These are phyloP conservation scores for Aporophyla nigra DNA, from an alignment of 2,888 invertebrate genomes.

Conservation along the genomic window DNA sequence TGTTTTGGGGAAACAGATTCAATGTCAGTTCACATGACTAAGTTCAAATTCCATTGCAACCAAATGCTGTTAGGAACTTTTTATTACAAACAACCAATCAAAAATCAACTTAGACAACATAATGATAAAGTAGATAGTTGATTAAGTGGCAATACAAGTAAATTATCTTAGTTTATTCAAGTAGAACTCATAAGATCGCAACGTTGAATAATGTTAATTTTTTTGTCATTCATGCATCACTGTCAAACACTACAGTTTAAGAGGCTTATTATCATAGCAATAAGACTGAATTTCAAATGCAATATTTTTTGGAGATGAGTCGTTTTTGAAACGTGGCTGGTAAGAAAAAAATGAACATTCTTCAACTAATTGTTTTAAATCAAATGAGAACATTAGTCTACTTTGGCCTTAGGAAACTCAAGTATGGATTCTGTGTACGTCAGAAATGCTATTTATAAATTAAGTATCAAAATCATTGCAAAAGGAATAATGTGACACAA, in stretches of 20 bases:
- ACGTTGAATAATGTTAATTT: conserved; percentile 33
- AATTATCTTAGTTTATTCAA: conserved; percentile 10
- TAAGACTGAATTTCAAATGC: background rate
- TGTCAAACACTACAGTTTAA: no score
- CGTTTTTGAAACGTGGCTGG: background rate
- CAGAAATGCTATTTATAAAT: background rate
- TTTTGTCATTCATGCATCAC: background rate
- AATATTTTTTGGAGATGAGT: background rate
- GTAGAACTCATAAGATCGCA: conserved; percentile 24
- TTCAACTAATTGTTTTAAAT: conserved; percentile 19
- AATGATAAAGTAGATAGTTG: background rate
- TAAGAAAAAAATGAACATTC: conserved; percentile 32
- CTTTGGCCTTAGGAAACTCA: conserved; percentile 43
- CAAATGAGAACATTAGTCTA: conserved; percentile 35
- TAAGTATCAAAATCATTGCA: conserved; percentile 23
- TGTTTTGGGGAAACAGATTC: conserved; percentile 2
- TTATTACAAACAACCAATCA: background rate
- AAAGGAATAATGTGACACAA: conserved; percentile 15
- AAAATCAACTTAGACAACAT: background rate
- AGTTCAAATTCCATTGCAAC: background rate
- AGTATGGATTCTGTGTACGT: conserved; percentile 12
- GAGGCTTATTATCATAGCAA: background rate
- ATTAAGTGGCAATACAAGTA: background rate
- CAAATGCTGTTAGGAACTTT: background rate
- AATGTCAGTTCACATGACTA: background rate